Evolutionary conservation across 2,888 invertebrate species (phyloP), one percentile per base, ranked within the genome.

Genomic region (Megaustenia siamemsis): DNA sequence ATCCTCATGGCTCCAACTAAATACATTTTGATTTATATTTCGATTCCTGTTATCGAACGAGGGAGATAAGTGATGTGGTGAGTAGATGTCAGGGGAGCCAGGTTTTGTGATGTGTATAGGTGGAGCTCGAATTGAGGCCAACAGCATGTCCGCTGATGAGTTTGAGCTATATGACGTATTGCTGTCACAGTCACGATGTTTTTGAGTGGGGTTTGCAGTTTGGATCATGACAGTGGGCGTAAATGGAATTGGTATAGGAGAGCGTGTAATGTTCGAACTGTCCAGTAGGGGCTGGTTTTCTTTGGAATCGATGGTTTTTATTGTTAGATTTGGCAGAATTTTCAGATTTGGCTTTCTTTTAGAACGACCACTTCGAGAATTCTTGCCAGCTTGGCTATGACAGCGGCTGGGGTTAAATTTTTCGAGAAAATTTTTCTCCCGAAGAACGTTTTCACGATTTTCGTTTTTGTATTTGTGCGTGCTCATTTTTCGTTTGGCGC

Each of bases 221-320:
- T 87, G 87, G 63, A 88, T 88, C 73, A 83, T 88, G 49, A 88
- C 86, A 32, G 86, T 87, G 24, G 88, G 88, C 6, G 88, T 88
- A 53, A 88, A 87, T 43, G 88, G 88, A 53, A 88, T 82, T 79
- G 88, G 88, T 84, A 87, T 84, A 38, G 87, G 86, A 66, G 87
- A 87, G 15, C 80, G 71, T 40, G 5, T 69, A 10, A 56, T 0
- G 40, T n/a, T 35, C 10, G 77, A n/a, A 38, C 18, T 53, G 12
- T 40, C 77, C n/a, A 69, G 35, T 10, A 78, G 28, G 3, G 69
- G 35, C 32, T 38, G 24, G 15, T 40, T 68, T 38, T 75, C 84
- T 75, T 73, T 80, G 40, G 82, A 5, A n/a, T 82, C 82, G 6
- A 76, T 75, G 56, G 76, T 83, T 38, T 28, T 38, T 28, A 86